Percentiles rank a stretch among this genome's conserved stretches.
These are phyloP conservation scores for Platichthys flesus DNA, from an alignment of 2,113 vertebrate species.

Conservation along the genomic window DNA sequence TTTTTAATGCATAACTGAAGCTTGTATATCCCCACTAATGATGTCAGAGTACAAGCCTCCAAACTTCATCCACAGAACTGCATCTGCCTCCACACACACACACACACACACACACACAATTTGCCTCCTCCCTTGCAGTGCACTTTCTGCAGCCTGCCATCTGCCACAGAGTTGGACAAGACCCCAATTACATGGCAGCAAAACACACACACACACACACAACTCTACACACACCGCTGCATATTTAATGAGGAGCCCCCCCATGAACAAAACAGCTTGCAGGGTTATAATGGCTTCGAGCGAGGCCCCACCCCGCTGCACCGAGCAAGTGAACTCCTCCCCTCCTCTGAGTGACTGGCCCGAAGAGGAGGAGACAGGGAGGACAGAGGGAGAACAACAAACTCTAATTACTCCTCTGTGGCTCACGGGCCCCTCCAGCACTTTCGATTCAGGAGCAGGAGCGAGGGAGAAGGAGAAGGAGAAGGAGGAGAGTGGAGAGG, in stretches of 20 bases:
- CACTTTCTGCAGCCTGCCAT: slow-evolving; percentile 76
- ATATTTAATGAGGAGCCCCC: slow-evolving; percentile 75
- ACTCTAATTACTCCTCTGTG: slow-evolving; percentile 74
- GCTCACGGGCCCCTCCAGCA: slow-evolving; percentile 54
- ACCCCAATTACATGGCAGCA: slow-evolving; percentile 51
- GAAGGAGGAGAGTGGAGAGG: neutral
- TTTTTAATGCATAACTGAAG: slow-evolving; percentile 36
- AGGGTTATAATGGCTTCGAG: slow-evolving; percentile 63
- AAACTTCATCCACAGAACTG: slow-evolving; percentile 70
- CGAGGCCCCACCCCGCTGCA: slow-evolving; percentile 58
- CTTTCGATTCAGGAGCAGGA: slow-evolving; percentile 43
- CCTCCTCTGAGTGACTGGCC: slow-evolving; percentile 31
- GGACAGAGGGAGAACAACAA: slow-evolving; percentile 49
- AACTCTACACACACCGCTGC: slow-evolving; percentile 22
- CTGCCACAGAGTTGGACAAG: slow-evolving; percentile 78
- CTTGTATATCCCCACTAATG: slow-evolving; percentile 35
- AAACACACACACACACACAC: slow-evolving; percentile 33
- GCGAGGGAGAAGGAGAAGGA: neutral
- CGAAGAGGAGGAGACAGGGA: slow-evolving; percentile 42
- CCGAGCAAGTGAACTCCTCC: slow-evolving; percentile 61
- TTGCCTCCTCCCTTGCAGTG: slow-evolving; percentile 20
- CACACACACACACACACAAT: slow-evolving; percentile 22
- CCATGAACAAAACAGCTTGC: slow-evolving; percentile 75
- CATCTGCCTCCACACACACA: slow-evolving; percentile 73
- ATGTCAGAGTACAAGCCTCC: slow-evolving; percentile 58